phyloP scores from a whole-genome alignment of 2,888 invertebrate genomes.

The Polymixis flavicincta region DNA sequence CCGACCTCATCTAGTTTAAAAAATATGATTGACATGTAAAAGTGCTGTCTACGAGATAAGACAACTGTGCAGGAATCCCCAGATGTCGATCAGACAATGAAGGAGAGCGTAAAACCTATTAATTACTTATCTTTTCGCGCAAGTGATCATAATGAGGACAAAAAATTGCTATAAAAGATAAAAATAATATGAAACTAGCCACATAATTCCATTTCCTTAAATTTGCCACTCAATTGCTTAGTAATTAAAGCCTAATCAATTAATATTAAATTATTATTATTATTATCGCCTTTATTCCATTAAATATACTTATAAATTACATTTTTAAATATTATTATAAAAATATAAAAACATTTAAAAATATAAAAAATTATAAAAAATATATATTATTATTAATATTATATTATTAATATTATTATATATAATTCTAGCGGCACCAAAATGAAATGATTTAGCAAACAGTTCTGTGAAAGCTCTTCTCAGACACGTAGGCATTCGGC shows the following conservation, averaged over 20 bases:
- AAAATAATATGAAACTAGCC: neutral
- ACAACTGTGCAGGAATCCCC: neutral
- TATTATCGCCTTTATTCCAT: too few species aligned
- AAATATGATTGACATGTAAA: too few species aligned
- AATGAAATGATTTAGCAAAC: constrained; percentile 1
- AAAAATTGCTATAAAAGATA: neutral
- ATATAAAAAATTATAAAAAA: too few species aligned
- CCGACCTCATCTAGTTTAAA: too few species aligned
- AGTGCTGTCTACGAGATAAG: too few species aligned
- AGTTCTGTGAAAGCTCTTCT: neutral
- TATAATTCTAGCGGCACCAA: neutral
- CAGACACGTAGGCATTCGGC: constrained; percentile 2
- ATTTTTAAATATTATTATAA: too few species aligned
- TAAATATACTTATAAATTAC: too few species aligned
- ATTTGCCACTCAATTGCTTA: neutral
- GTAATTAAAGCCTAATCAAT: constrained; percentile 1
- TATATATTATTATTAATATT: too few species aligned
- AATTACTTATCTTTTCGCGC: constrained; percentile 16
- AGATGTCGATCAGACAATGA: constrained; percentile 10
- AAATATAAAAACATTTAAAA: too few species aligned
- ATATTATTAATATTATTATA: too few species aligned
- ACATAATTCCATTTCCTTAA: neutral
- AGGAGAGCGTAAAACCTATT: neutral
- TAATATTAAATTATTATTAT: too few species aligned
- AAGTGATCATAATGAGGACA: constrained; percentile 22